Evolutionary conservation across 1,140 invertebrate genomes (phyloP), one percentile per base, ranked within the genome.

Genomic region (Pseudobourletiella spinata): DNA sequence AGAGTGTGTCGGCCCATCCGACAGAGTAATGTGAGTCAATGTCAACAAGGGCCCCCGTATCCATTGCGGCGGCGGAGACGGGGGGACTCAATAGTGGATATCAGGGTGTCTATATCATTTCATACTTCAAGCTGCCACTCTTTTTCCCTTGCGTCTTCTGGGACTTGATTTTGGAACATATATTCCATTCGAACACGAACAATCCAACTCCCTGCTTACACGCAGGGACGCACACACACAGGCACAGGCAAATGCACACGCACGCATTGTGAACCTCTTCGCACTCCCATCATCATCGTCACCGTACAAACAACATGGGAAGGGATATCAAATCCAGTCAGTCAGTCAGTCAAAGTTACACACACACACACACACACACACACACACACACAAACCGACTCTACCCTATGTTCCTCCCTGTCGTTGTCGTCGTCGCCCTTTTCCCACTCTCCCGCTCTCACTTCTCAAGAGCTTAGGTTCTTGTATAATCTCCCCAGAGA

Each of bases 81-180:
- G n/a, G n/a, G n/a, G n/a, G n/a, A n/a, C 44, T 46, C 44, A 46
- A 6, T 11, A 20, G 8, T 51, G 14, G 28, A 51, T 51, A 51
- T 55, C 18, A 22, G 30, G 50, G 29, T 55, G 52, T 55, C 52
- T 55, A 55, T 55, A 55, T 55, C 52, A 55, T 55, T 55, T 55
- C 52, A 55, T 55, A 55, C 52, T 55, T 35, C 52, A 35, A 39
- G 32, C 52, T 55, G 52, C 29, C 52, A 55, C 28, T 55, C 52
- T 55, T 55, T 55, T 55, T 18, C 20, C 29, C 52, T n/a, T n/a
- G n/a, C 14, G 52, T 55, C 52, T 55, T 55, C 29, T 6, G 52
- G 52, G 52, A 55, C 20, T 55, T 11, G 24, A 6, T 15, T 48
- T 22, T 22, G n/a, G n/a, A n/a, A n/a, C n/a, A n/a, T n/a, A 6